Evolutionary conservation across 2,888 invertebrate species (phyloP).

Genomic region (Leucoma salicis): DNA sequence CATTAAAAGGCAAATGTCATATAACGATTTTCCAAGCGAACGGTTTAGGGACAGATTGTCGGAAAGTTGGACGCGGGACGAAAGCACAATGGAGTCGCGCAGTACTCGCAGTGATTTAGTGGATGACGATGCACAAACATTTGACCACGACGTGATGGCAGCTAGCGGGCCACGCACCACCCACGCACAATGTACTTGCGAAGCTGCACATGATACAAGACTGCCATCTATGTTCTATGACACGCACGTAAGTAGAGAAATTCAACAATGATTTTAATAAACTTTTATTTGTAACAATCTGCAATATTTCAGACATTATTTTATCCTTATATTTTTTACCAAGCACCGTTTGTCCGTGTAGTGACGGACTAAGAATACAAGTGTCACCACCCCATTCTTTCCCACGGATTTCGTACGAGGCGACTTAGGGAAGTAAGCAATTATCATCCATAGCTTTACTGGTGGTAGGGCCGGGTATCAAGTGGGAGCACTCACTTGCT

Average conservation of each 20-base stretch:
- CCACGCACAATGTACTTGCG: slow-evolving; percentile 69
- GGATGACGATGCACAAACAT: slow-evolving; percentile 64
- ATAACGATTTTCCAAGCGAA: slow-evolving; percentile 76
- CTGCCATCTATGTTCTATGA: slow-evolving; percentile 72
- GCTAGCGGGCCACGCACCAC: slow-evolving; percentile 47
- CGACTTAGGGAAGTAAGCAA: no score
- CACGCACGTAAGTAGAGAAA: slow-evolving; percentile 68
- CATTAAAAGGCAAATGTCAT: slow-evolving; percentile 76
- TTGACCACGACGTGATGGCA: slow-evolving; percentile 64
- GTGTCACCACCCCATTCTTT: no score
- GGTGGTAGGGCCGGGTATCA: no score
- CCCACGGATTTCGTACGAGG: no score
- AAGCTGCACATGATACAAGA: slow-evolving; percentile 54
- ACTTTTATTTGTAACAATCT: no score
- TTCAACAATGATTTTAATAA: no score
- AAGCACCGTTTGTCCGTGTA: no score
- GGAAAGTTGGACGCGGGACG: slow-evolving; percentile 63
- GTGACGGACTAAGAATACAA: no score
- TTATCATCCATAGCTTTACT: no score
- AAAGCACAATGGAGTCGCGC: slow-evolving; percentile 55
- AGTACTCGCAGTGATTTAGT: slow-evolving; percentile 59
- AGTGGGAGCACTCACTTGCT: no score
- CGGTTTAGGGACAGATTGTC: slow-evolving; percentile 62
- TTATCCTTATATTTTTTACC: no score
- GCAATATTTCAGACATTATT: no score